A percentile compares a stretch with the other conserved stretches of the same genome.
Evolutionary conservation across 2,113 vertebrate genomes (phyloP).

Genomic region (Sterna hirundo): DNA sequence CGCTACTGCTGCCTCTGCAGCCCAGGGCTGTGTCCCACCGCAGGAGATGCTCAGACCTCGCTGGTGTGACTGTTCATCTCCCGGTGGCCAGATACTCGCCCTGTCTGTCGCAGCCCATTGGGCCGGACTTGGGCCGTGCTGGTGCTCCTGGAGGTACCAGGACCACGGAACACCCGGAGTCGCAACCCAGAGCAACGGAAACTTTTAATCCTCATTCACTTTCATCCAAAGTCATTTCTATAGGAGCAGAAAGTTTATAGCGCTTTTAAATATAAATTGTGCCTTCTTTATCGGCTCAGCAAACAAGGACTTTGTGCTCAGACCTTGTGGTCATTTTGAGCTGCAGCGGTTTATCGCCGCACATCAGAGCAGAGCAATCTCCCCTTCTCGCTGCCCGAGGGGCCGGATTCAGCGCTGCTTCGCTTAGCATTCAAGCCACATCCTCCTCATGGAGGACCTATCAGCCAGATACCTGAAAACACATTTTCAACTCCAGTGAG

Average conservation of each 20-base stretch:
- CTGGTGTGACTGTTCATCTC: not conserved
- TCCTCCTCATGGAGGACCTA: conserved; percentile 62
- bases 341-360: not conserved
- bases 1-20: not conserved
- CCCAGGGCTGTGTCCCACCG: not conserved
- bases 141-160: not conserved
- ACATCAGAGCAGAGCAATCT: not conserved
- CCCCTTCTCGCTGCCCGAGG: not conserved
- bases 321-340: not conserved
- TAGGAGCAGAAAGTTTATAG: not conserved
- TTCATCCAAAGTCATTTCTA: not conserved
- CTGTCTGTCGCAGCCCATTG: rapidly evolving
- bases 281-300: not conserved
- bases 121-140: rapidly evolving
- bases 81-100: rapidly evolving
- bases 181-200: not conserved
- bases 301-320: rapidly evolving
- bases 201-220: not conserved
- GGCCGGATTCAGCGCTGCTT: not conserved
- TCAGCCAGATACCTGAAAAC: conserved; percentile 77
- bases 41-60: rapidly evolving
- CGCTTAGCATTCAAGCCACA: conserved; percentile 28
- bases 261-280: not conserved
- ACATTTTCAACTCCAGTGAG: conserved; percentile 75
- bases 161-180: not conserved